Percentiles rank a stretch among this genome's conserved stretches.
phyloP scores from a whole-genome alignment of 2,888 invertebrate genomes.

The Seira musarum region DNA sequence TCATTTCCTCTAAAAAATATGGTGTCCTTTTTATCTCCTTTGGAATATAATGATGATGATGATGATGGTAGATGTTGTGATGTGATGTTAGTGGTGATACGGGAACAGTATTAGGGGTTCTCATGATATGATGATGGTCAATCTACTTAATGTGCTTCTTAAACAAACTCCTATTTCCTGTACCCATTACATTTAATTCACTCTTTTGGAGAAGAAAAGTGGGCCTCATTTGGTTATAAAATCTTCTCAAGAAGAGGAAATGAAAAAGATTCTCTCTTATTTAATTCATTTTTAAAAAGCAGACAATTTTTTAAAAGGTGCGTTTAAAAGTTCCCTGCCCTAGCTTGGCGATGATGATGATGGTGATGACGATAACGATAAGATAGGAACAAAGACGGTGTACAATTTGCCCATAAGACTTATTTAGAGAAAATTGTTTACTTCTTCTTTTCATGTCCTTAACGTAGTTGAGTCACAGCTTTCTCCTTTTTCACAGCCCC shows the following conservation, averaged over 20 bases:
- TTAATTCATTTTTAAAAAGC: too few species aligned
- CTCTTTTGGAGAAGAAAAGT: neutral
- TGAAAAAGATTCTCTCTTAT: too few species aligned
- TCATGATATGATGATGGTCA: neutral
- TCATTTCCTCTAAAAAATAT: conserved; percentile 12
- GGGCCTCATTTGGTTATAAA: too few species aligned
- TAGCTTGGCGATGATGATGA: too few species aligned
- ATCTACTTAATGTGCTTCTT: conserved; percentile 3
- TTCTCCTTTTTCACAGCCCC: too few species aligned
- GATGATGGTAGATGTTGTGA: neutral
- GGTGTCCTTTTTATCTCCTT: conserved; percentile 15
- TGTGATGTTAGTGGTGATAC: neutral
- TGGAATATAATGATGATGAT: neutral
- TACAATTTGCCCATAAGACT: too few species aligned
- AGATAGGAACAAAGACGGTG: conserved; percentile 13
- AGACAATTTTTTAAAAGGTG: too few species aligned
- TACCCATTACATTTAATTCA: neutral
- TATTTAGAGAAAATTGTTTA: too few species aligned
- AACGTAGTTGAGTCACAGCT: neutral
- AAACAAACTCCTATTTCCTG: neutral
- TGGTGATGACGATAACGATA: conserved; percentile 16
- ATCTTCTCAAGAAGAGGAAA: too few species aligned
- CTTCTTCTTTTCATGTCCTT: too few species aligned
- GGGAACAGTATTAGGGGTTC: neutral
- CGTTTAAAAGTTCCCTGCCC: too few species aligned